Conservation (phyloP, 2,888 invertebrate genomes). For the Lacanobia oleracea region DNA sequence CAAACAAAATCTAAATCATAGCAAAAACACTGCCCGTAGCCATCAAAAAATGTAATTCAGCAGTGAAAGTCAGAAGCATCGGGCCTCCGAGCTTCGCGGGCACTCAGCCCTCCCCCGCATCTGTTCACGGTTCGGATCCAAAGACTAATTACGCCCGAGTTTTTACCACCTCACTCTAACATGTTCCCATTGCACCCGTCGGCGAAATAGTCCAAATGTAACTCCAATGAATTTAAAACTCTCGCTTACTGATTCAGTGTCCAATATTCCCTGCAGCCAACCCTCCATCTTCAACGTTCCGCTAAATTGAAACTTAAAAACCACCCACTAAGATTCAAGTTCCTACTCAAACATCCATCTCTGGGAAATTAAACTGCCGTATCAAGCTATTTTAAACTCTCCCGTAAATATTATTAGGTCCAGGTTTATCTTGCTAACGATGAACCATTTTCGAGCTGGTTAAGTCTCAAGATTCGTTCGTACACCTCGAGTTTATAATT, state of each 20-base stretch:
- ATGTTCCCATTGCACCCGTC: constrained; percentile 78
- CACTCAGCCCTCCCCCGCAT: constrained; percentile 71
- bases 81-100: constrained; percentile 63
- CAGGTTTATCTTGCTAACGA: constrained; percentile 67
- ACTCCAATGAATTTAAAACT: constrained; percentile 74
- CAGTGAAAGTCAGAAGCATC: constrained; percentile 70
- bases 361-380: constrained; percentile 70
- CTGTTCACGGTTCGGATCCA: constrained; percentile 83
- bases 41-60: constrained; percentile 71
- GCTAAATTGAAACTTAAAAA: constrained; percentile 76
- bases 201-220: constrained; percentile 73
- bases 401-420: constrained; percentile 65
- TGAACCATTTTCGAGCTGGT: constrained; percentile 76
- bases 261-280: constrained; percentile 69
- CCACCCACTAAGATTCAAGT: constrained; percentile 73
- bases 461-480: constrained; percentile 79
- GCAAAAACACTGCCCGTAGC: constrained; percentile 62
- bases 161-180: constrained; percentile 82
- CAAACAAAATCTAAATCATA: constrained; percentile 64
- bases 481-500: constrained; percentile 81
- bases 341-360: constrained; percentile 66
- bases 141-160: constrained; percentile 86
- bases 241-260: constrained; percentile 73
- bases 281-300: constrained; percentile 56
- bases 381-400: constrained; percentile 75